Conservation (phyloP, 2,797 vertebrate genomes). For the Chrysocyon brachyurus region DNA sequence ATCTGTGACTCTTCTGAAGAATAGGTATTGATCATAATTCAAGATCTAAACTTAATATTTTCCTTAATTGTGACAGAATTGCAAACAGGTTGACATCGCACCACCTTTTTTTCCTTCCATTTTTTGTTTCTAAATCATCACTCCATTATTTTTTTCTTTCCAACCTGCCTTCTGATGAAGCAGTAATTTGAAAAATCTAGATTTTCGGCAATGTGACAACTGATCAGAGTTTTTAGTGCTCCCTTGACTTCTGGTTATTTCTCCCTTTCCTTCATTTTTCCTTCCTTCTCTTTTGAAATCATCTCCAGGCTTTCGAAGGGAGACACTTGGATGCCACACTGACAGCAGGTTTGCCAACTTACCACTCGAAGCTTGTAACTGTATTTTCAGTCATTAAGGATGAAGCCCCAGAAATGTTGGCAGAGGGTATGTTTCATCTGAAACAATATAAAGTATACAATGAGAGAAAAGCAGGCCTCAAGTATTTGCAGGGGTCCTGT, state of each 20-base stretch:
- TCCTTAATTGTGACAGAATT: slow-evolving; percentile 76
- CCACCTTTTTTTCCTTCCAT: slow-evolving; percentile 67
- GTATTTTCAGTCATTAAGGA: slow-evolving; percentile 65
- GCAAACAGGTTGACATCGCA: slow-evolving; percentile 57
- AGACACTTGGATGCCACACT: slow-evolving; percentile 66
- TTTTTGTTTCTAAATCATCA: slow-evolving; percentile 82
- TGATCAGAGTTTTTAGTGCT: slow-evolving; percentile 82
- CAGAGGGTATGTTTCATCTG: slow-evolving; percentile 64
- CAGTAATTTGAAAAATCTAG: slow-evolving; percentile 70
- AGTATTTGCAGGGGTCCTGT: slow-evolving; percentile 82
- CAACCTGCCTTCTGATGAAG: slow-evolving; percentile 79
- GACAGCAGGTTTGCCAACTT: slow-evolving; percentile 59
- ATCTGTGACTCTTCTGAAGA: slow-evolving; percentile 66
- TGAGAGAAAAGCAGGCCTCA: slow-evolving; percentile 77
- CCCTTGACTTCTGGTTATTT: slow-evolving; percentile 66
- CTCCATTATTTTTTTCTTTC: slow-evolving; percentile 64
- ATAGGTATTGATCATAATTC: slow-evolving; percentile 48
- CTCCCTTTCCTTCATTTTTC: neutral
- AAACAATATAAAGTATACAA: slow-evolving; percentile 76
- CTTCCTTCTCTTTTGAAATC: slow-evolving; percentile 82
- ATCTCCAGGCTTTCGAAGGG: slow-evolving; percentile 70
- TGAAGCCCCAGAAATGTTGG: slow-evolving; percentile 72
- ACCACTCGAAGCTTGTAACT: slow-evolving; percentile 77
- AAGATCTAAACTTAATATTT: slow-evolving; percentile 76
- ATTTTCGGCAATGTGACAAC: slow-evolving; percentile 69